Evolutionary conservation across 2,888 invertebrate species (phyloP).

Genomic region (Luperina testacea): DNA sequence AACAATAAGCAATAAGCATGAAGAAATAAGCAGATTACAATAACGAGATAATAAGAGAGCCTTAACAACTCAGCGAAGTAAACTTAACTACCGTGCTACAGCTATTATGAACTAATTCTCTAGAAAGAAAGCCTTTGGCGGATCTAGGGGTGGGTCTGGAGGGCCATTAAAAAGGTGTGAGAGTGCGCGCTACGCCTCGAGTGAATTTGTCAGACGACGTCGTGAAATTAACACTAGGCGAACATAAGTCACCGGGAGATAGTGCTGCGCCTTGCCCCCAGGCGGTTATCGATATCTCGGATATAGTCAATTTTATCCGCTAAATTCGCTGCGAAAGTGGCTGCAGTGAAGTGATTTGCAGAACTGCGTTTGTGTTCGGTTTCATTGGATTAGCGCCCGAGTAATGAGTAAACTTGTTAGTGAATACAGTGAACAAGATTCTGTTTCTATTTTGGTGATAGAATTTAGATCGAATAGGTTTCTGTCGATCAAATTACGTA

Average conservation of each 20-base stretch:
- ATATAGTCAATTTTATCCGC: conserved; percentile 56
- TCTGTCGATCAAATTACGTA: neutral
- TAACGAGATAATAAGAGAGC: conserved; percentile 61
- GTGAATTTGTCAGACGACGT: conserved; percentile 84
- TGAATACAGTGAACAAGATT: conserved; percentile 17
- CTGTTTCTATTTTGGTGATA: conserved; percentile 4
- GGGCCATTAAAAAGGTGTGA: conserved; percentile 76
- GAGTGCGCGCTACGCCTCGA: conserved; percentile 73
- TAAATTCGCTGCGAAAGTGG: conserved; percentile 49
- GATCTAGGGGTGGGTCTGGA: conserved; percentile 65
- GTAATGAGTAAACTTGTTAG: conserved; percentile 54
- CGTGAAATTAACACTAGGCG: conserved; percentile 85
- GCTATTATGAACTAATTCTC: conserved; percentile 70
- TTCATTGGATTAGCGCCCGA: conserved; percentile 32
- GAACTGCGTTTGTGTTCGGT: conserved; percentile 45
- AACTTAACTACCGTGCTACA: conserved; percentile 59
- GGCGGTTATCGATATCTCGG: conserved; percentile 76
- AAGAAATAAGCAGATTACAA: conserved; percentile 58
- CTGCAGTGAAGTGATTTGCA: conserved; percentile 47
- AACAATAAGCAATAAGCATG: conserved; percentile 36
- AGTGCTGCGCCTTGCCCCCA: conserved; percentile 70
- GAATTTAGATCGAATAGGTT: neutral
- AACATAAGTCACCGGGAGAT: conserved; percentile 81
- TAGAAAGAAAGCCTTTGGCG: conserved; percentile 71
- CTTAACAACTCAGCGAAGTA: conserved; percentile 55